Evolutionary conservation across 2,113 vertebrate species (phyloP).

Genomic region (Chunga burmeisteri): DNA sequence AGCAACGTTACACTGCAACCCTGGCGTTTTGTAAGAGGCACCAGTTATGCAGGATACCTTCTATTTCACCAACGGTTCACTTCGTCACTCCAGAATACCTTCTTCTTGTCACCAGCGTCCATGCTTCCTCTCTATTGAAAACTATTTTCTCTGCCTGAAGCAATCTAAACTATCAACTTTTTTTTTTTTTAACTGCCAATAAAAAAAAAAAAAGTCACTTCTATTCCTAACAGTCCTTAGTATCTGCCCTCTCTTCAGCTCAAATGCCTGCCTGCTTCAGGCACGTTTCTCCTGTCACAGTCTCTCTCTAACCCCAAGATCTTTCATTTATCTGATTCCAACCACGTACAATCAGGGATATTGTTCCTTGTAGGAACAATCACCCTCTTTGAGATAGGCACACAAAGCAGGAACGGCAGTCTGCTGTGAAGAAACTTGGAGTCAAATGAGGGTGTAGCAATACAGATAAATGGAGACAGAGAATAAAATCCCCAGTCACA

Average conservation of each 20-base stretch:
- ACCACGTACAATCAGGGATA: accelerated
- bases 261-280: neutral
- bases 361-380: neutral
- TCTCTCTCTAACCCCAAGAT: neutral
- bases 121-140: neutral
- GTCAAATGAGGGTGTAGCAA: neutral
- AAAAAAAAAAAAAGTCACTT: neutral
- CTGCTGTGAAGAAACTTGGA: neutral
- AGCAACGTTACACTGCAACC: neutral
- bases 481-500: neutral
- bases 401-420: neutral
- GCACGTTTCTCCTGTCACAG: neutral
- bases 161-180: neutral
- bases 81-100: neutral
- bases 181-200: neutral
- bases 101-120: neutral
- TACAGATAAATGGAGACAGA: neutral
- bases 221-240: neutral
- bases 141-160: neutral
- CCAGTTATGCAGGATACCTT: neutral
- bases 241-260: neutral
- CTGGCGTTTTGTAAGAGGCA: neutral
- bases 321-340: neutral
- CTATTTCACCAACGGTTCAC: neutral
- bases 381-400: neutral